These are phyloP conservation scores for Ciconia boyciana DNA, from an alignment of 2,113 vertebrate species.

Conservation along the genomic window DNA sequence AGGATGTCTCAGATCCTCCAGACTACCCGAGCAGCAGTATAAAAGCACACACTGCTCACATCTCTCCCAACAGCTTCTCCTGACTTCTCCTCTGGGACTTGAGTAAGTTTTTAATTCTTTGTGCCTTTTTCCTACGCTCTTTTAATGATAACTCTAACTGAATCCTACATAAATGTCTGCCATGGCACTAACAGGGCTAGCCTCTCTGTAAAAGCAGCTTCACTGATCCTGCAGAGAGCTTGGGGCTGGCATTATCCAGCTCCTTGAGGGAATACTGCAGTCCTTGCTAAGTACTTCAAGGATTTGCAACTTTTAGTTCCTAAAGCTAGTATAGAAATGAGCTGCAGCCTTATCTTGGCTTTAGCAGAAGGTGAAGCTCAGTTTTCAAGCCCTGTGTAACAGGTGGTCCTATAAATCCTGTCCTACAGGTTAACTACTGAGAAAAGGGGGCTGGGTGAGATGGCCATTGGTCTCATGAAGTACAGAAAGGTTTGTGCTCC, in stretches of 20 bases:
- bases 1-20: neutral
- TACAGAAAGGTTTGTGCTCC: neutral
- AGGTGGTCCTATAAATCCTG: neutral
- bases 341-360: neutral
- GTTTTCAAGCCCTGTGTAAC: neutral
- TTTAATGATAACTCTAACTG: neutral
- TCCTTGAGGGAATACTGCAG: neutral
- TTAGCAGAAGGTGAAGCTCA: neutral
- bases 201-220: neutral
- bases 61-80: neutral
- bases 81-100: neutral
- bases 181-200: too few relatives aligned
- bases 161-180: neutral
- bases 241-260: neutral
- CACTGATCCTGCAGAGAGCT: neutral
- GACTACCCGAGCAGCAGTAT: neutral
- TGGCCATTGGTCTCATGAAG: neutral
- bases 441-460: neutral
- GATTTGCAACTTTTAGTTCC: neutral
- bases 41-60: neutral
- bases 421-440: neutral
- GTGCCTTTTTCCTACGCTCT: accelerated
- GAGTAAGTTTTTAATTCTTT: neutral
- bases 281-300: neutral
- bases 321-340: neutral